Evolutionary conservation across 2,888 invertebrate genomes (phyloP), one percentile per base, ranked within the genome.

Genomic region (Eupithecia pulchellata): DNA sequence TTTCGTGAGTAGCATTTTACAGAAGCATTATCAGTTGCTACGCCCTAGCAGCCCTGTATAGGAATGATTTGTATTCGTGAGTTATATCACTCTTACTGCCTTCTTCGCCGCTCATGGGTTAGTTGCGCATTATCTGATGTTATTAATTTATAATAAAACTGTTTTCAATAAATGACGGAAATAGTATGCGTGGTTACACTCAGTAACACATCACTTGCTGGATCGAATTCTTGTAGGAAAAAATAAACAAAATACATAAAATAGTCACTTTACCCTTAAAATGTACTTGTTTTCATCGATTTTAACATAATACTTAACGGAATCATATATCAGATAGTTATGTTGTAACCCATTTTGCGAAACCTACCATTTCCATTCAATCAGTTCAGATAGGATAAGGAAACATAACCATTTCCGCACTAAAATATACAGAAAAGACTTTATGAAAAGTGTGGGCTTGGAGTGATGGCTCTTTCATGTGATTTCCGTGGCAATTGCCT

Each of bases 401-500:
- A 75, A 75, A 74, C 68, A 68, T 69, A 75, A 71, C 73, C 71
- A 74, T 74, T 75, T 71, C 71, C 34, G 66, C 72, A 79, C 81
- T 82, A 82, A 84, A 82, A 80, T 82, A 84, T 81, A 82, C 80
- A 81, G 78, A 77, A 79, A 83, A 84, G 25, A 81, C 79, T 81
- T 79, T 82, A 83, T 82, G 81, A 83, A 79, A 81, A 80, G 77
- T 75, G 79, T 75, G 79, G 75, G 77, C 73, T 78, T 72, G 71
- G 76, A 72, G 75, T 77, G 77, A 81, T 79, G 80, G 82, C 78
- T 79, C 82, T 78, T 86, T 89, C 87, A 87, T 85, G 81, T 82
- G 84, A 87, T 88, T 88, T 85, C 79, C 83, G 81, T 81, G 81
- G 82, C 86, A 87, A 87, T 89, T 84, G 86, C 84, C 79, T 83